phyloP scores from a whole-genome alignment of 2,888 invertebrate species.

The Lycaena phlaeas region DNA sequence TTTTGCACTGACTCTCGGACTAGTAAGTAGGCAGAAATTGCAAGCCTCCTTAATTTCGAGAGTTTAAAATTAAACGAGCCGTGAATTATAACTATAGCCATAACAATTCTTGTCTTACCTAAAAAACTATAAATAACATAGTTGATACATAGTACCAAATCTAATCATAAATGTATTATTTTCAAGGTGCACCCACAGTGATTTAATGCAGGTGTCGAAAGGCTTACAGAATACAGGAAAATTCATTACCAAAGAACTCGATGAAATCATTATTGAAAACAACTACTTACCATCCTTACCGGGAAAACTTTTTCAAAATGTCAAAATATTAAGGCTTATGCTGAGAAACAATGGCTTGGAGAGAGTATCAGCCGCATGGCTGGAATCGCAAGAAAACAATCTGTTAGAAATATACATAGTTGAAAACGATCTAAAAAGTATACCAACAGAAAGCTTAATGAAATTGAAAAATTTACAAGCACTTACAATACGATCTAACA shows the following conservation, averaged over 20 bases:
- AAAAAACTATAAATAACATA: background rate
- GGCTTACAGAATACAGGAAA: slow-evolving; percentile 81
- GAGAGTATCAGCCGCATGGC: slow-evolving; percentile 85
- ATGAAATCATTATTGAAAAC: slow-evolving; percentile 90
- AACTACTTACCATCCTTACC: slow-evolving; percentile 90
- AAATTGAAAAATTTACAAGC: slow-evolving; percentile 85
- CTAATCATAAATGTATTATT: too few relatives aligned
- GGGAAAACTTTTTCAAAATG: slow-evolving; percentile 83
- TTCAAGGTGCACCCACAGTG: slow-evolving; percentile 97
- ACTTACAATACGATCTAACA: slow-evolving; percentile 84
- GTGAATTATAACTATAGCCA: too few relatives aligned
- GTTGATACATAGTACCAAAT: too few relatives aligned
- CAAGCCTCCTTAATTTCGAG: too few relatives aligned
- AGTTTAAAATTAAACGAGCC: too few relatives aligned
- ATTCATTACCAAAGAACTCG: slow-evolving; percentile 79
- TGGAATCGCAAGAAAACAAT: slow-evolving; percentile 82
- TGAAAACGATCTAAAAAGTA: slow-evolving; percentile 84
- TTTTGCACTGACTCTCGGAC: too few relatives aligned
- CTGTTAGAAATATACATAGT: slow-evolving; percentile 89
- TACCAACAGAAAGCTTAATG: slow-evolving; percentile 84
- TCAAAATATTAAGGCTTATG: slow-evolving; percentile 85
- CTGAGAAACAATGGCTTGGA: slow-evolving; percentile 87
- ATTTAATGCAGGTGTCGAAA: slow-evolving; percentile 81
- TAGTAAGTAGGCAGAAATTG: too few relatives aligned
- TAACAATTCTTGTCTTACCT: background rate